Conservation (phyloP, 2,113 vertebrate genomes). For the Erythrolamprus reginae region DNA sequence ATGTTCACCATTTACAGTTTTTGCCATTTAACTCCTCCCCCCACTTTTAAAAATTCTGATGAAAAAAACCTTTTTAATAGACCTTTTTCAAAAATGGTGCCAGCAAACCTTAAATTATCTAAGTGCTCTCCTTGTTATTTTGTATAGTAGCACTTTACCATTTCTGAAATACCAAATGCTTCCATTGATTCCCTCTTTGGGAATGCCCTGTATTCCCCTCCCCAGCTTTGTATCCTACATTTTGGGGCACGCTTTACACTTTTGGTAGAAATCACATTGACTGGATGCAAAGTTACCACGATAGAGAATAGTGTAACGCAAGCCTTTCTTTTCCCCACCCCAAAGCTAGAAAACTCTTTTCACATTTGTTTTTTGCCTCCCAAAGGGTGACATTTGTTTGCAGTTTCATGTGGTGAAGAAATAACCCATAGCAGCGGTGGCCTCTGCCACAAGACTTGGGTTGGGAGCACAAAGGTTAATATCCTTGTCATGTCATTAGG, state of each 20-base stretch:
- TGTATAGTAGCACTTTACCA: neutral
- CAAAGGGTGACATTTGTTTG: neutral
- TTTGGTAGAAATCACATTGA: neutral
- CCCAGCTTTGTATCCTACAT: neutral
- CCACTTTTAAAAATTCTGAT: neutral
- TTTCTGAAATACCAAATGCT: neutral
- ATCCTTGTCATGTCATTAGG: neutral
- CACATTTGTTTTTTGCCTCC: neutral
- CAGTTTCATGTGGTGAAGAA: neutral
- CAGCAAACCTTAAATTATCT: no score
- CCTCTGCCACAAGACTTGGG: slow-evolving; percentile 1
- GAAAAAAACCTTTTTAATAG: neutral
- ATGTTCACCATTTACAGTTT: neutral
- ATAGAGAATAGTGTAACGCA: neutral
- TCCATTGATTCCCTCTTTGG: neutral
- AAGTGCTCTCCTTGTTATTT: neutral
- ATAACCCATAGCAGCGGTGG: slow-evolving; percentile 10
- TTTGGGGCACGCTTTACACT: neutral
- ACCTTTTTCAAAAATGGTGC: no score
- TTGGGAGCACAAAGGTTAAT: slow-evolving; percentile 29
- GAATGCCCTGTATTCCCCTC: neutral
- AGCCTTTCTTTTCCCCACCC: neutral
- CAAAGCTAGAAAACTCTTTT: neutral
- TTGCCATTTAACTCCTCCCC: neutral
- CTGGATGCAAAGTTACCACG: neutral